phyloP scores from a whole-genome alignment of 1,140 invertebrate genomes.

The Manduca sexta region DNA sequence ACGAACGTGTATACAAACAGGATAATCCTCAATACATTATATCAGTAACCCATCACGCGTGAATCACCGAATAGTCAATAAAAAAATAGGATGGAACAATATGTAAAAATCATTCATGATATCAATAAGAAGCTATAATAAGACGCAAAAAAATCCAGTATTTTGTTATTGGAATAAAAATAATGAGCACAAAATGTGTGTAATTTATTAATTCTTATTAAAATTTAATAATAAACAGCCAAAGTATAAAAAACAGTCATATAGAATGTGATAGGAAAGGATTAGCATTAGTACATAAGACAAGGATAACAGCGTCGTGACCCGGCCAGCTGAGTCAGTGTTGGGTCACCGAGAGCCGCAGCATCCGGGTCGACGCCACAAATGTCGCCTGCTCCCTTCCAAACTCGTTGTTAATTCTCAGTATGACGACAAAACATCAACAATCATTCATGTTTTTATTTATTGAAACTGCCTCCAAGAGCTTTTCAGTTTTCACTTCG shows the following conservation, averaged over 20 bases:
- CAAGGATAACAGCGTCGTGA: slow-evolving; percentile 40
- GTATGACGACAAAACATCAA: slow-evolving; percentile 20
- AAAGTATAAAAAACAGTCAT: not conserved
- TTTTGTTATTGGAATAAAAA: too few relatives aligned
- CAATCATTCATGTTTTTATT: slow-evolving; percentile 9
- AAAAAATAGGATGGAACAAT: too few relatives aligned
- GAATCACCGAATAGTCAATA: too few relatives aligned
- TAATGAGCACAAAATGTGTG: too few relatives aligned
- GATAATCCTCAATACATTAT: too few relatives aligned
- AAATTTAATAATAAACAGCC: too few relatives aligned
- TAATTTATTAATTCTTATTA: too few relatives aligned
- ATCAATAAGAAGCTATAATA: too few relatives aligned
- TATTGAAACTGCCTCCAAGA: slow-evolving; percentile 26
- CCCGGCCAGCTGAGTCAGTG: slow-evolving; percentile 30
- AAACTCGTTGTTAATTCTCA: slow-evolving; percentile 31
- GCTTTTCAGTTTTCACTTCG: slow-evolving; percentile 9
- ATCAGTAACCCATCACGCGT: too few relatives aligned
- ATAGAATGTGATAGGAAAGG: not conserved
- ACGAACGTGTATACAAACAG: too few relatives aligned
- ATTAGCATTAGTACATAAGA: slow-evolving; percentile 3
- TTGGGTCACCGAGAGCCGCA: slow-evolving; percentile 19
- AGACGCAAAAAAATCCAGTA: too few relatives aligned
- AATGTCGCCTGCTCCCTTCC: slow-evolving; percentile 21
- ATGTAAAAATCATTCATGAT: too few relatives aligned
- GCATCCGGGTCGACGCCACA: slow-evolving; percentile 53